phyloP scores from a whole-genome alignment of 2,797 vertebrate species.

The Sebastes cheni region DNA sequence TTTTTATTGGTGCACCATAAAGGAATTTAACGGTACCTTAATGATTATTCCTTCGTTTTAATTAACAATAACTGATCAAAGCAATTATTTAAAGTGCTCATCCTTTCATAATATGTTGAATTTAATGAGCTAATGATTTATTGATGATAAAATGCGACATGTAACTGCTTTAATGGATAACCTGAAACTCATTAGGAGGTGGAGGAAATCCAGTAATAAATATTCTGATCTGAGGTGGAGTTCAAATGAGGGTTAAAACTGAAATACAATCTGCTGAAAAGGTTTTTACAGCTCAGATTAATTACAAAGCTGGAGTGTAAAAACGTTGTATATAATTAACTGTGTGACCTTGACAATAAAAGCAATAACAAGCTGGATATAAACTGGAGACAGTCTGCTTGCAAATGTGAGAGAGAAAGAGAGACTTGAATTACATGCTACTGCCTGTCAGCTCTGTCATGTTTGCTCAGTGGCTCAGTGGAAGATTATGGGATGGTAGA shows the following conservation, averaged over 20 bases:
- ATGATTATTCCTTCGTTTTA: neutral
- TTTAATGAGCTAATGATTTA: constrained; percentile 18
- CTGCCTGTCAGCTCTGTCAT: constrained; percentile 23
- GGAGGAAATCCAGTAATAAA: neutral
- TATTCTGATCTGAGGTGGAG: neutral
- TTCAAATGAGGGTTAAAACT: constrained; percentile 3
- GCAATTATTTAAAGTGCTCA: neutral
- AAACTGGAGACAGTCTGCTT: neutral
- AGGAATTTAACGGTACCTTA: neutral
- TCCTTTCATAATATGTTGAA: neutral
- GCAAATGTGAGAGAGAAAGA: neutral
- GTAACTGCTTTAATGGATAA: constrained; percentile 10
- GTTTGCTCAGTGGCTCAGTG: constrained; percentile 29
- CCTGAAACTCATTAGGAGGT: neutral
- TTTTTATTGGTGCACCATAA: neutral
- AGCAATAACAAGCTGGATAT: neutral
- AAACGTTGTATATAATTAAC: neutral
- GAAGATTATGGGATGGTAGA: neutral
- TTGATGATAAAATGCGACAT: neutral
- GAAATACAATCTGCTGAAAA: neutral
- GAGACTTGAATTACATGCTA: neutral
- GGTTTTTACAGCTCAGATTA: neutral
- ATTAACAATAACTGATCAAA: constrained; percentile 19
- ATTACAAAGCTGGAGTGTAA: neutral
- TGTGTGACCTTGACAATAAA: constrained; percentile 4